These are phyloP conservation scores for Nomada ruficornis DNA, from an alignment of 2,888 invertebrate species.

Conservation along the genomic window DNA sequence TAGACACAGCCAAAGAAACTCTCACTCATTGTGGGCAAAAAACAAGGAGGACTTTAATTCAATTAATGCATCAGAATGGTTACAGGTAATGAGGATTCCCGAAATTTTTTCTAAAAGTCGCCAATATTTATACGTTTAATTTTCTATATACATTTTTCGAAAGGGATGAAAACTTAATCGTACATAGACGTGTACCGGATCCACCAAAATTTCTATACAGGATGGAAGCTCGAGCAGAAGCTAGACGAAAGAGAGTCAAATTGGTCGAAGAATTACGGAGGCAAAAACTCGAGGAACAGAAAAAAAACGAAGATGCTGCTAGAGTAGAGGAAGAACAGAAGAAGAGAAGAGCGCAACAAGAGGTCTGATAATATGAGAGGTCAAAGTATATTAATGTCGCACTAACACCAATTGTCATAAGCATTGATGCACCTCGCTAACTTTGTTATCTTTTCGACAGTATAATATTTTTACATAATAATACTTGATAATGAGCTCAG, in stretches of 20 bases:
- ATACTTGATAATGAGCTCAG: conserved; percentile 2
- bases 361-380: conserved; percentile 80
- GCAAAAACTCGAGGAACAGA: conserved; percentile 84
- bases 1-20: conserved; percentile 86
- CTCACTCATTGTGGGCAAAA: conserved; percentile 84
- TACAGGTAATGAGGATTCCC: conserved; percentile 69
- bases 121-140: not conserved
- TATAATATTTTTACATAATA: conserved; percentile 31
- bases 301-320: conserved; percentile 78
- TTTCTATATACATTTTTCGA: not conserved
- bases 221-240: conserved; percentile 90
- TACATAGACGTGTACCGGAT: conserved; percentile 68
- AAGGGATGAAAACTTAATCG: conserved; percentile 72
- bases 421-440: conserved; percentile 49
- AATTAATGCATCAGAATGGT: conserved; percentile 78
- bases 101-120: not conserved
- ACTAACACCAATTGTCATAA: conserved; percentile 28
- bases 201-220: conserved; percentile 89
- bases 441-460: conserved; percentile 39
- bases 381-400: conserved; percentile 58
- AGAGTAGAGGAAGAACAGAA: conserved; percentile 83
- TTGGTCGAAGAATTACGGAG: conserved; percentile 81
- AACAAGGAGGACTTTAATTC: conserved; percentile 76
- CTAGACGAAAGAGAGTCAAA: conserved; percentile 85
- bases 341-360: conserved; percentile 82